These are phyloP conservation scores for Pseudochirops corinnae DNA, from an alignment of 2,797 vertebrate genomes.

Conservation along the genomic window DNA sequence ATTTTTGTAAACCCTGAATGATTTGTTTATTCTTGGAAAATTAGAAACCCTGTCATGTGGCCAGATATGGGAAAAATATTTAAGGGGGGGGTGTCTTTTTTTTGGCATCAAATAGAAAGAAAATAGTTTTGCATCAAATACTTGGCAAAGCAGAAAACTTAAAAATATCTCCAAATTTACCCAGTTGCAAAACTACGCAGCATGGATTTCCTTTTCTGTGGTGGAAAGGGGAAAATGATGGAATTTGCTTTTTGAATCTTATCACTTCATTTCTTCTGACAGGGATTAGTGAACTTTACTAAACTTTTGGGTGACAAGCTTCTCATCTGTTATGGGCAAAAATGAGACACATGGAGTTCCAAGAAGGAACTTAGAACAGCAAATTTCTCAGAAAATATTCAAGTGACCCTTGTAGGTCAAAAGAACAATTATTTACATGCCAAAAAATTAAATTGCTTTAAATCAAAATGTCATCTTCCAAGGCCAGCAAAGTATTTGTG, in stretches of 20 bases:
- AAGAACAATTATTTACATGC: conserved; percentile 21
- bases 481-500: background rate
- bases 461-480: background rate
- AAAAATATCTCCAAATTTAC: conserved; percentile 77
- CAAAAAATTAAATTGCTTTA: conserved; percentile 19
- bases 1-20: conserved; percentile 81
- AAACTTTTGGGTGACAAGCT: conserved; percentile 56
- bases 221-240: conserved; percentile 20
- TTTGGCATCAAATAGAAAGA: conserved; percentile 80
- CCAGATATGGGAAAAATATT: conserved; percentile 85
- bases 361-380: conserved; percentile 46
- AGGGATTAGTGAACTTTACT: conserved; percentile 59
- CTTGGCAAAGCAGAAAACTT: conserved; percentile 77
- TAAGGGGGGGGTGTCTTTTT: conserved; percentile 77
- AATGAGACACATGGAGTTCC: conserved; percentile 41
- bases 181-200: conserved; percentile 69
- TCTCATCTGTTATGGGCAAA: conserved; percentile 28
- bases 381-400: conserved; percentile 70
- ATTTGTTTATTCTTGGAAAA: conserved; percentile 84
- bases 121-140: conserved; percentile 76
- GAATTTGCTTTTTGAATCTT: background rate
- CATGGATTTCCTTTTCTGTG: conserved; percentile 71
- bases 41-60: conserved; percentile 76
- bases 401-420: conserved; percentile 65
- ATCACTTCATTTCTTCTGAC: conserved; percentile 11